Base-by-base conservation (phyloP, 1,140 invertebrate genomes). In the Anastrepha ludens region DNA sequence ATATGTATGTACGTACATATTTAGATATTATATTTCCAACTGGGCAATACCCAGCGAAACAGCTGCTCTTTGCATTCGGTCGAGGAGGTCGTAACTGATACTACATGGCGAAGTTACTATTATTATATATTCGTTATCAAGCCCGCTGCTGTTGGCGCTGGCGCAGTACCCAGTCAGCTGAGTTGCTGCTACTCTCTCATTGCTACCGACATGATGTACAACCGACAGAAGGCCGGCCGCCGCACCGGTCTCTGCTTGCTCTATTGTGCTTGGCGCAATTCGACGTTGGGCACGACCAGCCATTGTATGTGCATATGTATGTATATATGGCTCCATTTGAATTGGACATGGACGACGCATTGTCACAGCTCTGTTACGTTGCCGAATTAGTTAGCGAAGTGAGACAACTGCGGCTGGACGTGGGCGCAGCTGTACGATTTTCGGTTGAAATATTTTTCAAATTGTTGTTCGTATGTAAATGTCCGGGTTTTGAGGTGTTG, bases 381-480 rank as follows among this genome's bases (percentile, higher is more conserved):
- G 64, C 62, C 86, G 62, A 87, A 87, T 87, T 81, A 87, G 86
- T 87, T 50, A 47, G 62, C 64, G 64, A 87, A 87, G 62, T 67
- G 65, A 87, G 60, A 67, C 86, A 87, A 87, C 60, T 87, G 86
- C 86, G 86, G 60, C 60, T 67, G 86, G 86, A 87, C 64, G 86
- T 70, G 64, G 47, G 29, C 64, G 86, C 55, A 86, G 85, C 59
- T 86, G 20, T 86, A 15, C n/a, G 29, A 86, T 41, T 86, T 86
- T 86, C 58, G 11, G 44, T 86, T 86, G n/a, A 47, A 85, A 58
- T 17, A 85, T 85, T 60, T 39, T 62, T 60, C 11, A 60, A 41
- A 41, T 85, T 59, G 20, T 85, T 47, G 59, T 59, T n/a, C 44
- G 74, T 50, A 81, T 29, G 81, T 2, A 85, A 58, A 81, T 60